Evolutionary conservation across 1,140 invertebrate species (phyloP).

Genomic region (Atta cephalotes): DNA sequence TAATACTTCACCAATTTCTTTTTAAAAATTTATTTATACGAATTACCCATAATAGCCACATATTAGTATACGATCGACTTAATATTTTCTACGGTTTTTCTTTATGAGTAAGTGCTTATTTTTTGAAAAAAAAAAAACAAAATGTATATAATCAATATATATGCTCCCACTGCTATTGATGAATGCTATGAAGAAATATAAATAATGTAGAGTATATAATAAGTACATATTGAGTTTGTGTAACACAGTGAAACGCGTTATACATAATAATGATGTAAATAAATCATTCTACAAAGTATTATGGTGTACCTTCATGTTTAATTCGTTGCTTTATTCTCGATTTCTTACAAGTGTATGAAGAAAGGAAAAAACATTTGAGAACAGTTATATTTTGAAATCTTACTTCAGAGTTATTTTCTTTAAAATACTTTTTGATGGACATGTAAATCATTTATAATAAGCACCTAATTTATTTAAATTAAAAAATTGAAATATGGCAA

Average conservation of each 20-base stretch:
- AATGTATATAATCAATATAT: conserved; percentile 55
- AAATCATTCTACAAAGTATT: conserved; percentile 70
- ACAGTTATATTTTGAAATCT: conserved; percentile 22
- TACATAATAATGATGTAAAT: conserved; percentile 74
- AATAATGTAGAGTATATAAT: conserved; percentile 61
- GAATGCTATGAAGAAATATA: conserved; percentile 22
- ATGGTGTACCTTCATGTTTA: conserved; percentile 21
- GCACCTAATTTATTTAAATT: conserved; percentile 19
- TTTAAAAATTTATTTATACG: conserved; percentile 29
- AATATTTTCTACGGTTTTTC: conserved; percentile 1
- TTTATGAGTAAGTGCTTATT: conserved; percentile 10
- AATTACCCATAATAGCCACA: not conserved
- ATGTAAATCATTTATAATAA: conserved; percentile 38
- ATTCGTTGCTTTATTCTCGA: conserved; percentile 31
- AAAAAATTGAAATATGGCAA: conserved; percentile 48
- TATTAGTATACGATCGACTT: not conserved
- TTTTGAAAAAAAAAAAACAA: conserved; percentile 14
- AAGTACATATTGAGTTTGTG: conserved; percentile 65
- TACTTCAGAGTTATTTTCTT: conserved; percentile 57
- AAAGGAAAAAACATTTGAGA: conserved; percentile 59
- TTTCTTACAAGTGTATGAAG: not conserved
- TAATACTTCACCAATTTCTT: conserved; percentile 37
- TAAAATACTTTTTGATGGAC: conserved; percentile 50
- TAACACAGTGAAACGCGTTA: conserved; percentile 61
- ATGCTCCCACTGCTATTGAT: conserved; percentile 68